A percentile compares a stretch with the other conserved stretches of the same genome.
Conservation (phyloP, 2,113 vertebrate species). For the Pterocles burchelli region DNA sequence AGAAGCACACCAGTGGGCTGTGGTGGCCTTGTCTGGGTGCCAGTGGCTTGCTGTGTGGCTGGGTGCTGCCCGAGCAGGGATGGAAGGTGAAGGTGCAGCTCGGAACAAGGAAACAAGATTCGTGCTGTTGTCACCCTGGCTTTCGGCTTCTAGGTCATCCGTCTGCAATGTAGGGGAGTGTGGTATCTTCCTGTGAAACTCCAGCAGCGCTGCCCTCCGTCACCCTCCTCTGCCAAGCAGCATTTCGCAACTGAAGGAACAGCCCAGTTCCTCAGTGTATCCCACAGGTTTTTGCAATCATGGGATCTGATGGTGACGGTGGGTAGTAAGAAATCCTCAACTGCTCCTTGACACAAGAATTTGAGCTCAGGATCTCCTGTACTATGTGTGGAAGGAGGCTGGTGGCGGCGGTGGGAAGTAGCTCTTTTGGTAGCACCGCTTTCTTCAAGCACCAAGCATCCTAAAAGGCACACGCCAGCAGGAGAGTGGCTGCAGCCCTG, state of each 20-base stretch:
- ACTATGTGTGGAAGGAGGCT: fast-evolving
- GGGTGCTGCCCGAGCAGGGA: background rate
- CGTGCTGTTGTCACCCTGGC: background rate
- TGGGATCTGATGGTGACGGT: fast-evolving
- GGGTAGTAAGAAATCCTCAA: background rate
- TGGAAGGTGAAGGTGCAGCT: background rate
- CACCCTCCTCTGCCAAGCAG: background rate
- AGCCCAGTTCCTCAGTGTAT: fast-evolving
- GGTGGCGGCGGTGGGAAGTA: background rate
- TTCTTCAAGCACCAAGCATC: background rate
- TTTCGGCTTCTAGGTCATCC: background rate
- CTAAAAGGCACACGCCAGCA: background rate
- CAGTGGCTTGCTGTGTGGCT: background rate
- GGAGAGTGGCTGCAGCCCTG: background rate
- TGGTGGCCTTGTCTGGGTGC: background rate
- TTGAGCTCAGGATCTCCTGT: background rate
- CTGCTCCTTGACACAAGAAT: background rate
- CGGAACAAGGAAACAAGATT: fast-evolving
- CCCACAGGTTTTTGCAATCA: background rate
- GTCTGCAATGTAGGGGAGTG: background rate
- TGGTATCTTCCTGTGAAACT: background rate
- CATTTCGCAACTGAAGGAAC: background rate
- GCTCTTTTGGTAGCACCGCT: background rate
- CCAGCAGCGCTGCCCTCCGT: fast-evolving
- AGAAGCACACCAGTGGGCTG: fast-evolving